These are phyloP conservation scores for Sebastes hubbsi DNA, from an alignment of 2,797 vertebrate genomes.

Conservation along the genomic window DNA sequence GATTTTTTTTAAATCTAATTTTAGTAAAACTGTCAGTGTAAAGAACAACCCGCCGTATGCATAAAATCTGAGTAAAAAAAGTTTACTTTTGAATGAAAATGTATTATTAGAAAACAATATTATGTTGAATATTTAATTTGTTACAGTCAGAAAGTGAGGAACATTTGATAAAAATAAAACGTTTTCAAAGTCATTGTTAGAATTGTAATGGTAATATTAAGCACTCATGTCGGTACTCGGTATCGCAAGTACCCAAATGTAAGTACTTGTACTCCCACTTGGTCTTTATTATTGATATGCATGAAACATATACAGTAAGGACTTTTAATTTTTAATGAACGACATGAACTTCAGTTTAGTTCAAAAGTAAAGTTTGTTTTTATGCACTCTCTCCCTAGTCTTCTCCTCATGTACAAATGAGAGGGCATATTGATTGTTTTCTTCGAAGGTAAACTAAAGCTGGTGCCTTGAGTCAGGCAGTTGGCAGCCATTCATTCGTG, in stretches of 20 bases:
- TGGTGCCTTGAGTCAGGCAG: conserved; percentile 4
- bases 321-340: not conserved
- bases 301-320: not conserved
- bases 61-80: not conserved
- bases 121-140: not conserved
- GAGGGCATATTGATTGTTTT: conserved; percentile 23
- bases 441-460: conserved; percentile 28
- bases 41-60: not conserved
- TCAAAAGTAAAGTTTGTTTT: not conserved
- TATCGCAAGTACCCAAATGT: not conserved
- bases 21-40: not conserved
- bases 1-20: no score
- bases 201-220: not conserved
- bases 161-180: no score
- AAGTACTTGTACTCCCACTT: not conserved
- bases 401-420: conserved; percentile 16
- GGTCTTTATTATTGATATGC: not conserved
- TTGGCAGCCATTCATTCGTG: conserved; percentile 36
- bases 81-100: not conserved
- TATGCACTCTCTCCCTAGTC: not conserved
- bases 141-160: not conserved
- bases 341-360: not conserved
- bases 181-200: not conserved
- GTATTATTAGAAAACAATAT: not conserved
- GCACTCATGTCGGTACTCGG: not conserved